Conservation (phyloP, 2,113 vertebrate species). For the Myiopsitta monachus region DNA sequence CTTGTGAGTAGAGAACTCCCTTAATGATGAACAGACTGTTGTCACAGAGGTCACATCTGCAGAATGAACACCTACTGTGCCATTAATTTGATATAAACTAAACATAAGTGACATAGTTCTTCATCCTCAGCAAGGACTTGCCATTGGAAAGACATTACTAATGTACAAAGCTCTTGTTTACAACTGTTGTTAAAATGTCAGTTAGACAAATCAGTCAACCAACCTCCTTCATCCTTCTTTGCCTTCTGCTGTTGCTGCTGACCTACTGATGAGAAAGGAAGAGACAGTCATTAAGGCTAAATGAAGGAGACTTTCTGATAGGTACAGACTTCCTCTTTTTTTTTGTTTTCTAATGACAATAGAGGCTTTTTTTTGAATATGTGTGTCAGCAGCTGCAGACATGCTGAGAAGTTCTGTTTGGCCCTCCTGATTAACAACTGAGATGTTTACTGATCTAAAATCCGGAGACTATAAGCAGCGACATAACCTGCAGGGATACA, state of each 20-base stretch:
- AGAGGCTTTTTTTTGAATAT: neutral
- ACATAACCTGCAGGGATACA: neutral
- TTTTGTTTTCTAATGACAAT: neutral
- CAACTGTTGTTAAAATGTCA: conserved; percentile 9
- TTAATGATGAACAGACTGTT: neutral
- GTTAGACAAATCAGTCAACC: neutral
- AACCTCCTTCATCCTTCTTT: neutral
- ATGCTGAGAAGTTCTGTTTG: neutral
- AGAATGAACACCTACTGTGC: neutral
- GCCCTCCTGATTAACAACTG: rapidly evolving
- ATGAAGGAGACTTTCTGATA: neutral
- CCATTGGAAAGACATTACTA: neutral
- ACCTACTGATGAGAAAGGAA: neutral
- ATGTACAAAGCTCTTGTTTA: neutral
- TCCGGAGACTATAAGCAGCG: neutral
- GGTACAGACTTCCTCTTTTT: neutral
- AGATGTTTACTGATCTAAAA: neutral
- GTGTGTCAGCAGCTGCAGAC: neutral
- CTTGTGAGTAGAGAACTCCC: neutral
- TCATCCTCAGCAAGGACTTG: neutral
- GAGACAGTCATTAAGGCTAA: neutral
- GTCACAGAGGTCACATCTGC: neutral
- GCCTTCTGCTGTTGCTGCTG: neutral
- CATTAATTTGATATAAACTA: neutral
- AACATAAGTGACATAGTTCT: neutral